phyloP scores from a whole-genome alignment of 2,113 vertebrate species.

The Cynopterus brachyotis region DNA sequence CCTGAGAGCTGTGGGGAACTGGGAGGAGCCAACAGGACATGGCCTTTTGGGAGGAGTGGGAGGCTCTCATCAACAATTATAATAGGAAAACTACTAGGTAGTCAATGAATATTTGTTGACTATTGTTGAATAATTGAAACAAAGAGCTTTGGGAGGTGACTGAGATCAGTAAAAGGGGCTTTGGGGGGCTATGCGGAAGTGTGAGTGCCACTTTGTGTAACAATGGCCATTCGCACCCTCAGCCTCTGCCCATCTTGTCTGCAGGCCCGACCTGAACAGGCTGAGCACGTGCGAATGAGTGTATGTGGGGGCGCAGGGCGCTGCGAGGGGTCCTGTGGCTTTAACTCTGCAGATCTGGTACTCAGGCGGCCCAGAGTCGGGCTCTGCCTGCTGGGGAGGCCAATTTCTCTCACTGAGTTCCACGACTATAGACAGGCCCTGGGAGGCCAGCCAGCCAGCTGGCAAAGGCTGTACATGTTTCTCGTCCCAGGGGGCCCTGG shows the following conservation, averaged over 20 bases:
- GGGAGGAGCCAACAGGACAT: background rate
- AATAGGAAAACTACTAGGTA: background rate
- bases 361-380: background rate
- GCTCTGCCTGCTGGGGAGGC: background rate
- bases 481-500: conserved; percentile 33
- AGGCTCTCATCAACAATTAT: background rate
- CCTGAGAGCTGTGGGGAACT: background rate
- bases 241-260: background rate
- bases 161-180: background rate
- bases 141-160: background rate
- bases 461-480: conserved; percentile 33
- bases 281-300: rapidly evolving
- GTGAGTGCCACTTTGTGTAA: background rate
- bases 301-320: rapidly evolving
- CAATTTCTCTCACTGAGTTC: conserved; percentile 3
- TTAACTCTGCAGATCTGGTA: background rate
- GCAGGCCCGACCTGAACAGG: background rate
- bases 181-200: background rate
- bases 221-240: background rate
- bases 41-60: background rate
- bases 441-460: conserved; percentile 61
- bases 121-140: background rate
- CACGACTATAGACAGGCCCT: conserved; percentile 13
- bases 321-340: background rate
- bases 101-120: background rate